Evolutionary conservation across 2,797 vertebrate species (phyloP), one percentile per base, ranked within the genome.

Genomic region (Poeciliopsis gracilis): DNA sequence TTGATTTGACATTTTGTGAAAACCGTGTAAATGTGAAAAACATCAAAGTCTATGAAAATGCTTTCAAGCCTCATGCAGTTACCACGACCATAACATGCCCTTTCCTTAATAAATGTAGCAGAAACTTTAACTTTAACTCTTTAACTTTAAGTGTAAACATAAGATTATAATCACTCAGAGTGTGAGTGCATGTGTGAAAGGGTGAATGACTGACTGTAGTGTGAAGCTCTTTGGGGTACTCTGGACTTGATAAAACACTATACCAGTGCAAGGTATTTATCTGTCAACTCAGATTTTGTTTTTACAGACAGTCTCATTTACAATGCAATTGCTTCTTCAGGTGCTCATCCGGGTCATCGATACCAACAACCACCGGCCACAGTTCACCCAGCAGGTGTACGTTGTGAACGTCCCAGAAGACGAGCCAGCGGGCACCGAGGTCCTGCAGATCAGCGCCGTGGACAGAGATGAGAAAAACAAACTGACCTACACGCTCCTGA

Each of bases 381-480:
- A 97, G 89, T 99, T 99, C 93, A 97, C 97, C 3, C 84, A 96
- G 89, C 92, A 95, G 25, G 95, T 95, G 82, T 99, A 99, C 1
- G 96, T 97, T 84, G 95, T 97, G 43, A 93, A 93, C 46, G 95
- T 99, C 83, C 95, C 97, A 0, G 98, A 99, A 88, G 97, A 99
- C 84, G 96, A 95, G 1, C 67, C 91, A 0, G 95, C 96, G 0
- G 97, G 97, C 15, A 97, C 96, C 0, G 97, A 99, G 94, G 97
- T 99, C 81, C 90, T 99, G 79, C 97, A 95, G 79, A 95, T 99
- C 92, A 96, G 93, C 63, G 98, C 98, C 1, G 86, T 92, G 4
- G 98, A 99, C 91, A 95, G 95, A 85, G 98, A 99, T 38, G 98
- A 99, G 93, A 99, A 99, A 93, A 99, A 99, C 95, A 99, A 98